These are phyloP conservation scores for Aelia acuminata DNA, from an alignment of 2,888 invertebrate species.

Conservation along the genomic window DNA sequence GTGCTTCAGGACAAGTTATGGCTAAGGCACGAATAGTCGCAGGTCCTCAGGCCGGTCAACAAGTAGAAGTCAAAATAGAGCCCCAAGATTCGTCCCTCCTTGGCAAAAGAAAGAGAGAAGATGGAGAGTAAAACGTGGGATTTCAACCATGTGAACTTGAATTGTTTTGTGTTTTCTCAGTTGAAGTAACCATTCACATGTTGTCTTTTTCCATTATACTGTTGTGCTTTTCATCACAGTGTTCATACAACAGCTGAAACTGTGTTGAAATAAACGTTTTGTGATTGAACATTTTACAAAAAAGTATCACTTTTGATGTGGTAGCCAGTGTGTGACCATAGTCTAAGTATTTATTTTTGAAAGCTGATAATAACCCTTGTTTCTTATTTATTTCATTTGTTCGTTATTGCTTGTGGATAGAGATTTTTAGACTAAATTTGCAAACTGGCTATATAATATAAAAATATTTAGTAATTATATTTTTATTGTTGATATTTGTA, in stretches of 20 bases:
- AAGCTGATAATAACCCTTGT: neutral
- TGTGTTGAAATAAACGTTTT: slow-evolving; percentile 13
- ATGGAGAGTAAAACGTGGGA: slow-evolving; percentile 56
- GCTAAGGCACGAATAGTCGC: slow-evolving; percentile 51
- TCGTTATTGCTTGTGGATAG: neutral
- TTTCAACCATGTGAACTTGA: neutral
- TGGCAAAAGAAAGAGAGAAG: slow-evolving; percentile 62
- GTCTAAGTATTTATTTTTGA: slow-evolving; percentile 38
- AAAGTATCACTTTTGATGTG: neutral
- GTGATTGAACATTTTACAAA: slow-evolving; percentile 30
- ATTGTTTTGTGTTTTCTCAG: slow-evolving; percentile 20
- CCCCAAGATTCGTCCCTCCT: slow-evolving; percentile 61
- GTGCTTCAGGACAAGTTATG: slow-evolving; percentile 52
- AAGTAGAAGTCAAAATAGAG: slow-evolving; percentile 62
- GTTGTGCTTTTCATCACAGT: slow-evolving; percentile 1
- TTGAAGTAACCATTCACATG: slow-evolving; percentile 24
- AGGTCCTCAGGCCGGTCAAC: slow-evolving; percentile 42
- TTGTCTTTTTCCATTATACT: slow-evolving; percentile 29
- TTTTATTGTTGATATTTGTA: slow-evolving; percentile 32
- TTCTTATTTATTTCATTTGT: slow-evolving; percentile 26
- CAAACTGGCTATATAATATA: slow-evolving; percentile 24
- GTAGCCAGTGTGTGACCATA: slow-evolving; percentile 25
- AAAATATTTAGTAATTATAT: slow-evolving; percentile 10
- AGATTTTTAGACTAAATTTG: slow-evolving; percentile 39
- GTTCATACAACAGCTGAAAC: slow-evolving; percentile 8